These are phyloP conservation scores for Agonopterix arenella DNA, from an alignment of 2,888 invertebrate species.

Conservation along the genomic window DNA sequence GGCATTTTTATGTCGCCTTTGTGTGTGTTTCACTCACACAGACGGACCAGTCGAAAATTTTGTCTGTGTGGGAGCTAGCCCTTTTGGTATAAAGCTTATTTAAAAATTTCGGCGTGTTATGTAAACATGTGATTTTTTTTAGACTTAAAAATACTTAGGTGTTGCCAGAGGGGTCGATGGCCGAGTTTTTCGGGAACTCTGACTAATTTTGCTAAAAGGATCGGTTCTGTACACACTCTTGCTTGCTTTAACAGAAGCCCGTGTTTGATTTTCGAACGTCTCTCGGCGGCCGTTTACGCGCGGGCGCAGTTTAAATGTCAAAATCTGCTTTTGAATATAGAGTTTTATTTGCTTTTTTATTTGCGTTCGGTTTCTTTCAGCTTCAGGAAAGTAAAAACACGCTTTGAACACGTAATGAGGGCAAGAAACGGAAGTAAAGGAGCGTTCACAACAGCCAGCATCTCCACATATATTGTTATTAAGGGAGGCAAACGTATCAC, in stretches of 20 bases:
- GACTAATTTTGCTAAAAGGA: constrained; percentile 68
- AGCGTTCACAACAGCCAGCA: too few relatives aligned
- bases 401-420: too few relatives aligned
- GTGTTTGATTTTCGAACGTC: constrained; percentile 31
- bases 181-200: constrained; percentile 71
- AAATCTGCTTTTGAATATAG: constrained; percentile 11
- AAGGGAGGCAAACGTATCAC: too few relatives aligned
- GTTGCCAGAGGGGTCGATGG: constrained; percentile 60
- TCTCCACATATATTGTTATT: too few relatives aligned
- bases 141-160: constrained; percentile 68
- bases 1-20: constrained; percentile 61
- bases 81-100: constrained; percentile 60
- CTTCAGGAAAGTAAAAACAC: too few relatives aligned
- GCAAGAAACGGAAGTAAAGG: too few relatives aligned
- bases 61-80: constrained; percentile 53
- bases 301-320: constrained; percentile 21
- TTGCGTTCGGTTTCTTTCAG: neutral
- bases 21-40: constrained; percentile 68
- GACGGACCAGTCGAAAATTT: constrained; percentile 50
- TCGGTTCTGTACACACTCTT: constrained; percentile 36
- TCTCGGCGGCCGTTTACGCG: constrained; percentile 13
- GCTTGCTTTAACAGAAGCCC: constrained; percentile 33
- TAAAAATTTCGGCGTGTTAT: constrained; percentile 68
- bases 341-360: constrained; percentile 1
- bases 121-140: constrained; percentile 65